Evolutionary conservation across 1,140 invertebrate genomes (phyloP).

Genomic region (Diachasmimorpha longicaudata): DNA sequence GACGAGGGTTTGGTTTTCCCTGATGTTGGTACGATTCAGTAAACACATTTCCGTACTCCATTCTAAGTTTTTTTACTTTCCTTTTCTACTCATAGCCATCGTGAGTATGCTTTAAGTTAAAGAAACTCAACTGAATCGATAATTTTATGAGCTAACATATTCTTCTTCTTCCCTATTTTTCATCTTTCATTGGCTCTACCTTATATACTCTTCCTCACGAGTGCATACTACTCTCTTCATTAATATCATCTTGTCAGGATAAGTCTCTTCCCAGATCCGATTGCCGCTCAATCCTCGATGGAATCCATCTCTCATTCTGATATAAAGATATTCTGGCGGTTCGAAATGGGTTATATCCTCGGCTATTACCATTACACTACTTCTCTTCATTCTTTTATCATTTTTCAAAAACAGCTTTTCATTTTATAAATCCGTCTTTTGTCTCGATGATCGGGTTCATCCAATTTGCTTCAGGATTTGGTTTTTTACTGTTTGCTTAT

Average conservation of each 20-base stretch:
- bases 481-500: no score
- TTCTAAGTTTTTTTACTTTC: slow-evolving; percentile 10
- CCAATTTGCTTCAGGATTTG: background rate
- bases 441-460: background rate
- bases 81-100: background rate
- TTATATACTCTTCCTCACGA: background rate
- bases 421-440: background rate
- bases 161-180: background rate
- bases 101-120: background rate
- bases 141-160: background rate
- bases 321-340: background rate
- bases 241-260: slow-evolving; percentile 28
- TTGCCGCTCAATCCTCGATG: slow-evolving; percentile 14
- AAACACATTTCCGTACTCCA: slow-evolving; percentile 30
- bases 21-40: slow-evolving; percentile 20
- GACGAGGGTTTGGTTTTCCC: slow-evolving; percentile 19
- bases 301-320: slow-evolving; percentile 19
- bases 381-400: background rate
- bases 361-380: background rate
- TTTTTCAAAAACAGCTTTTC: slow-evolving; percentile 2
- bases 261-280: slow-evolving; percentile 19
- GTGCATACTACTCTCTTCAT: slow-evolving; percentile 23
- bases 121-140: background rate
- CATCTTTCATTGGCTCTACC: slow-evolving; percentile 5
- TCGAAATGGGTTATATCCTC: background rate